Evolutionary conservation across 2,888 invertebrate species (phyloP), one percentile per base, ranked within the genome.

Genomic region (Athalia circularis): DNA sequence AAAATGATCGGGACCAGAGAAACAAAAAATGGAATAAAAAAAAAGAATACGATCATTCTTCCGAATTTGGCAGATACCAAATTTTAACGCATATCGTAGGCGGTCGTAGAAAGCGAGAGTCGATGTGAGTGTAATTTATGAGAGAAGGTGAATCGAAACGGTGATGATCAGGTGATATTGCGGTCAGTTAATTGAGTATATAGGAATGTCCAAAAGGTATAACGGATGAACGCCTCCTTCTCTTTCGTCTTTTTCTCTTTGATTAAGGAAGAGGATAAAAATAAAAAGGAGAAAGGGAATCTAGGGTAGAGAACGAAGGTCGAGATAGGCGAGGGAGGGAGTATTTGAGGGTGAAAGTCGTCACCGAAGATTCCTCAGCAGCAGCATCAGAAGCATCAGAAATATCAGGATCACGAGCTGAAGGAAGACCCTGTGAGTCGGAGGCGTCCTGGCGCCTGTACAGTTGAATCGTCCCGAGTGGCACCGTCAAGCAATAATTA

Each of bases 401-500:
- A 29, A 29, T 2, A 29, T 29, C 29, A 29, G 29, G 29, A 29
- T 29, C 29, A 29, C 29, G 29, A 29, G 29, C 29, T 29, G 29
- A 29, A 68, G 68, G 68, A 68, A 29, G 68, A 68, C 52, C 68
- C n/a, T 57, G 6, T 5, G 9, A 45, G 47, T 59, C 9, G 54
- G 62, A 72, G 85, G 84, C 86, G 86, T 87, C 83, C 80, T 85
- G 89, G 88, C 89, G 89, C 89, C 89, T 88, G 86, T 83, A 83
- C 81, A 82, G 80, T 84, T 83, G 81, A 84, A 84, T 82, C 81
- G 81, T 80, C 79, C 80, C 78, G 81, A 79, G 79, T 79, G 82
- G 83, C 78, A 75, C 77, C 70, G 81, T 86, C 86, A 84, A 85
- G 88, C 88, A 88, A 89, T 89, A 89, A 89, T 89, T 89, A 88